Percentiles rank a stretch among this genome's conserved stretches.
Conservation (phyloP, 2,888 invertebrate species). For the Congeria kusceri region DNA sequence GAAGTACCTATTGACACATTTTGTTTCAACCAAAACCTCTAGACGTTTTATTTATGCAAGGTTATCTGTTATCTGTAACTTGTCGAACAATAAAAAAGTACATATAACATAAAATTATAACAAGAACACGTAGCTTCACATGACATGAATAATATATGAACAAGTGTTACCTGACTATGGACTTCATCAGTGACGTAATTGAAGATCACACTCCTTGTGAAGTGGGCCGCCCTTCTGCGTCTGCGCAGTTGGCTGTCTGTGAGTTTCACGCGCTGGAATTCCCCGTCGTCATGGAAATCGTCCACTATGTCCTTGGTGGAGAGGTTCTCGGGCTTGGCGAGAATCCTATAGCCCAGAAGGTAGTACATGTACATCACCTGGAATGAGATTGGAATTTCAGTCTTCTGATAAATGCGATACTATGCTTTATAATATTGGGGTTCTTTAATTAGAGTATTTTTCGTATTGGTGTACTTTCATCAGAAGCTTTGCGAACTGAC, state of each 20-base stretch:
- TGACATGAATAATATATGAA: slow-evolving; percentile 1
- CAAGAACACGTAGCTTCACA: neutral
- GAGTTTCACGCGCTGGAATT: slow-evolving; percentile 62
- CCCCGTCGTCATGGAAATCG: slow-evolving; percentile 33
- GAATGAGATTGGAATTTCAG: no score
- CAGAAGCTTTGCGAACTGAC: no score
- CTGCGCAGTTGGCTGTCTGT: slow-evolving; percentile 72
- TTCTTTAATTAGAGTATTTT: no score
- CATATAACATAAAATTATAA: no score
- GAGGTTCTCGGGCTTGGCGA: slow-evolving; percentile 85
- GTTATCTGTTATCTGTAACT: no score
- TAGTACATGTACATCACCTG: slow-evolving; percentile 99
- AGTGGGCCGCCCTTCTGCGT: slow-evolving; percentile 74
- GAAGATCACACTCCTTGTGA: slow-evolving; percentile 77
- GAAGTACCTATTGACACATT: no score
- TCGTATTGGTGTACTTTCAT: no score
- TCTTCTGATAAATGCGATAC: no score
- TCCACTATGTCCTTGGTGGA: slow-evolving; percentile 47
- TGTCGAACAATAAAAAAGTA: no score
- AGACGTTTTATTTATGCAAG: no score
- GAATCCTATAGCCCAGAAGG: slow-evolving; percentile 96
- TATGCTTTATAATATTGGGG: no score
- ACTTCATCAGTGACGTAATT: slow-evolving; percentile 78
- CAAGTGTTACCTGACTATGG: slow-evolving; percentile 68
- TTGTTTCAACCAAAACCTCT: no score